Evolutionary conservation across 2,113 vertebrate genomes (phyloP).

Genomic region (Leptosomus discolor): DNA sequence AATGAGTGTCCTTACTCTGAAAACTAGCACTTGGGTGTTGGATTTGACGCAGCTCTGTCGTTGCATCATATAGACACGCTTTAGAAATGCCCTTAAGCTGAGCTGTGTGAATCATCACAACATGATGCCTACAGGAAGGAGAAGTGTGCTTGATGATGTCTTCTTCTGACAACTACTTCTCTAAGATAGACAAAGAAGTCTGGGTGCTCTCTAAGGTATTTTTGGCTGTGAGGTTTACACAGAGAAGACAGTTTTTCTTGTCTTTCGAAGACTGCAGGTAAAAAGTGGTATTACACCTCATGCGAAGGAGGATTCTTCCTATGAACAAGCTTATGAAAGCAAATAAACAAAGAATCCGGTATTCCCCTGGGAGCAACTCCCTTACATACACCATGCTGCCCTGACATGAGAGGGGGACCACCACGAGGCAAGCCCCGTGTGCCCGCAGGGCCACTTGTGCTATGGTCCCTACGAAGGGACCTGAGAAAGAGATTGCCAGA

Average conservation of each 20-base stretch:
- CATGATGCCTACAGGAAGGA: not conserved
- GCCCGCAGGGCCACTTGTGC: not conserved
- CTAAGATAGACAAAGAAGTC: not conserved
- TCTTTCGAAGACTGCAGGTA: not conserved
- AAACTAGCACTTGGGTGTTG: accelerated
- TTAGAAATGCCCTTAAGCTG: not conserved
- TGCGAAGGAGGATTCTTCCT: not conserved
- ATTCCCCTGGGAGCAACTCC: not conserved
- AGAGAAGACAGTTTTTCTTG: not conserved
- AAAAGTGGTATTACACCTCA: not conserved
- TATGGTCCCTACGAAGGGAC: accelerated
- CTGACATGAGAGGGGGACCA: not conserved
- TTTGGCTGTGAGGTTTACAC: not conserved
- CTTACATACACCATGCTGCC: not conserved
- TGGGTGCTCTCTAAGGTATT: not conserved
- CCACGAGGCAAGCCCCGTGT: accelerated
- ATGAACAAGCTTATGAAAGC: not conserved
- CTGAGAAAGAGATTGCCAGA: not conserved
- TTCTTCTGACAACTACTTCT: not conserved
- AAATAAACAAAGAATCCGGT: not conserved
- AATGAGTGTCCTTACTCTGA: not conserved
- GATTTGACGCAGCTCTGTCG: not conserved
- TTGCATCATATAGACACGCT: not conserved
- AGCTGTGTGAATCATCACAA: not conserved
- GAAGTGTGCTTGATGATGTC: not conserved